Conservation (phyloP, 2,113 vertebrate genomes). For the Chaetura pelagica region DNA sequence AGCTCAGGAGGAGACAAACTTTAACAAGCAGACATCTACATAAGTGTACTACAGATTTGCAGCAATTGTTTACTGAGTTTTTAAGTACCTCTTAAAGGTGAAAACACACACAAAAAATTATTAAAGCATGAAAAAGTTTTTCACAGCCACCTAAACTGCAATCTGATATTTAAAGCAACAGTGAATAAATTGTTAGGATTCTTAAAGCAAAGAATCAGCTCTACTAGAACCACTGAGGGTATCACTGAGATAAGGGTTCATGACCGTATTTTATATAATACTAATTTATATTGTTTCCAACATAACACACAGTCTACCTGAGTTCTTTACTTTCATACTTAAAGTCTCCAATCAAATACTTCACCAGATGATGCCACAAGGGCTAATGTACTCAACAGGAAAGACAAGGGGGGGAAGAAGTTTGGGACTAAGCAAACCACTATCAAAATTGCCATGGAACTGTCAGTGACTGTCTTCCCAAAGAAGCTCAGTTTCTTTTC, state of each 20-base stretch:
- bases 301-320: neutral
- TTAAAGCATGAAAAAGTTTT: neutral
- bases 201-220: neutral
- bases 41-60: neutral
- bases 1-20: neutral
- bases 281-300: neutral
- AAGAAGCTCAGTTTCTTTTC: neutral
- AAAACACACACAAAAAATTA: neutral
- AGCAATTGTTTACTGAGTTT: neutral
- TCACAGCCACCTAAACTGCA: neutral
- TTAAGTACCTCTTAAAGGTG: neutral
- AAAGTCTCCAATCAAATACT: neutral
- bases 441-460: fast-evolving
- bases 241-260: neutral
- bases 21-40: neutral
- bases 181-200: neutral
- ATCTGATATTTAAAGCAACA: neutral
- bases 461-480: neutral
- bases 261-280: neutral
- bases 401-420: neutral
- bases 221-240: neutral
- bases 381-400: neutral
- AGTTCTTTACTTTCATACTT: neutral
- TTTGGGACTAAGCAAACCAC: neutral
- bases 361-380: fast-evolving